Base-by-base conservation (phyloP, 2,113 vertebrate genomes). In the Ornithorhynchus anatinus region DNA sequence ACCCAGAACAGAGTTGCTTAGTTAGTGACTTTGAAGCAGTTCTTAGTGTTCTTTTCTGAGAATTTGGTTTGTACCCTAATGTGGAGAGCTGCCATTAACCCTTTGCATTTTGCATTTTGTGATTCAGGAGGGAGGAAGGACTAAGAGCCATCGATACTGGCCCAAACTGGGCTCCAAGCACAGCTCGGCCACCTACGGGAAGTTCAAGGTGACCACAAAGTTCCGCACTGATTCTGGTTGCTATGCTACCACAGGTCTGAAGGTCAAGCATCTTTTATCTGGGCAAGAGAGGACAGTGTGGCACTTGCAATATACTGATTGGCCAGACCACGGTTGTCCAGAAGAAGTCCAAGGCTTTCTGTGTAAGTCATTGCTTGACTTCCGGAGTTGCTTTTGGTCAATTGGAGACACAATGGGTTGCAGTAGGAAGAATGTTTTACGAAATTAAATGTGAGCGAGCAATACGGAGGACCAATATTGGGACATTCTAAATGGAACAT, bases 261-360 rank as follows among this genome's bases (percentile, higher is more conserved):
- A 96, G 86, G 92, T 96, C 72, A 96, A 96, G 79, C 94, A 96
- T 75, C 92, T 96, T 39, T 82, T 95, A 42, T 93, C 91, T 0
- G 94, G 95, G 10, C 93, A 95, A 36, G 95, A 96, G 81, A 92
- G 89, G 86, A 96, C 95, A 1, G 94, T 96, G 68, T 96, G 95
- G 95, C 95, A 96, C 82, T 84, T 96, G 85, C 95, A 96, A 10
- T 96, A 95, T 33, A 96, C 95, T 0, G 94, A 96, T 82, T 96
- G 92, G 94, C 93, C 92, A 5, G 96, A 97, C 74, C 95, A 96
- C 2, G 96, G 96, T 32, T 97, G 96, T 78, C 97, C 97, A 3
- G 96, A 97, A 89, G 95, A 98, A 48, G 94, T 96, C 50, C 92
- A 96, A 88, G 97, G 96, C 53, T 98, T 98, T 86, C 86, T 97